A percentile compares a stretch with the other conserved stretches of the same genome.
phyloP scores from a whole-genome alignment of 2,888 invertebrate genomes.

The Meiosimyza platycephala region DNA sequence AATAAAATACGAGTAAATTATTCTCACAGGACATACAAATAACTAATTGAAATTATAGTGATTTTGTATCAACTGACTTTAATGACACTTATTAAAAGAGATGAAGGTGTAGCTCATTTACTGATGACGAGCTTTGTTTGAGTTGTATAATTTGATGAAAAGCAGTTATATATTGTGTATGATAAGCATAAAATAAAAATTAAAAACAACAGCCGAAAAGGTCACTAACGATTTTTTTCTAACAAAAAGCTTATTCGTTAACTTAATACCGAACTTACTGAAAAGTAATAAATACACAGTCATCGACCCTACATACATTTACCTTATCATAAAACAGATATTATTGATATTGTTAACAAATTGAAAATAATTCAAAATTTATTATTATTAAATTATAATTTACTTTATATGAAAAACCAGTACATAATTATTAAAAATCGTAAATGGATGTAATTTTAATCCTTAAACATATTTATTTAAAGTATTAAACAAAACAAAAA shows the following conservation, averaged over 20 bases:
- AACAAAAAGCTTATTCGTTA: no score
- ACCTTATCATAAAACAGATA: conserved; percentile 23
- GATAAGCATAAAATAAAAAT: neutral
- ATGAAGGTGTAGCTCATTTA: neutral
- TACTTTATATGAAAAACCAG: conserved; percentile 3
- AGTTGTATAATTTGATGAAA: neutral
- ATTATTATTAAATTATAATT: conserved; percentile 26
- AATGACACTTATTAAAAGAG: conserved; percentile 5
- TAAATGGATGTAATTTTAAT: conserved; percentile 29
- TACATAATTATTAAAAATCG: neutral
- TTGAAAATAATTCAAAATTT: conserved; percentile 6
- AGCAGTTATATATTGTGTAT: conserved; percentile 3
- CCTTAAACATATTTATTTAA: conserved; percentile 20
- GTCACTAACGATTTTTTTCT: no score
- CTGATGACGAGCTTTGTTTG: conserved; percentile 3
- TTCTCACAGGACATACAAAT: conserved; percentile 26
- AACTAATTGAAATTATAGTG: conserved; percentile 31
- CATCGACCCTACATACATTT: conserved; percentile 34
- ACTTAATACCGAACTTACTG: no score
- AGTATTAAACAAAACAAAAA: conserved; percentile 9
- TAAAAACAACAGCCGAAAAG: neutral
- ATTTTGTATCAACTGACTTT: conserved; percentile 26
- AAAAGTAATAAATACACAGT: neutral
- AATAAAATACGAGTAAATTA: conserved; percentile 10
- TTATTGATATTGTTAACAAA: conserved; percentile 21